Evolutionary conservation across 2,888 invertebrate species (phyloP).

Genomic region (Drosophila pegasa): DNA sequence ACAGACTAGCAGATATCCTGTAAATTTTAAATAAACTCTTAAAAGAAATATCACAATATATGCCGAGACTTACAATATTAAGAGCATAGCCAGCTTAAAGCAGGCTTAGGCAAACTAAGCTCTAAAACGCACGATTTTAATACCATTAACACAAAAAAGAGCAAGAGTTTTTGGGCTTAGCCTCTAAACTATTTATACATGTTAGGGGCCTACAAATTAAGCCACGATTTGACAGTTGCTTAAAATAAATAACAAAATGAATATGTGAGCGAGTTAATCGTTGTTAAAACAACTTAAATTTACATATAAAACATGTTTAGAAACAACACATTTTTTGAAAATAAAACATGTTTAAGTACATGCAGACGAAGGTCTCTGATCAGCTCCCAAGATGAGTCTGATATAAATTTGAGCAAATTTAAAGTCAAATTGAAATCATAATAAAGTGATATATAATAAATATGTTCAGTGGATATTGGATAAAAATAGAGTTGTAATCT

Average conservation of each 20-base stretch:
- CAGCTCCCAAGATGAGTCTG: background rate
- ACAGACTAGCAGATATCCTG: background rate
- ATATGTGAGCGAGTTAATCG: background rate
- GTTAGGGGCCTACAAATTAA: background rate
- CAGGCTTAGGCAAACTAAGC: too few species aligned
- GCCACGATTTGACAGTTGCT: background rate
- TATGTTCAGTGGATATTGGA: background rate
- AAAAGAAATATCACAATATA: background rate
- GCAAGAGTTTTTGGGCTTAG: background rate
- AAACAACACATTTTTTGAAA: background rate
- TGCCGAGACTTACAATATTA: background rate
- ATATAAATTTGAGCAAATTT: background rate
- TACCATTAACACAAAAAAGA: background rate
- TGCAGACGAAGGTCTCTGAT: background rate
- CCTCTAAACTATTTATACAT: too few species aligned
- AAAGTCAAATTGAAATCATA: background rate
- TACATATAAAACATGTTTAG: background rate
- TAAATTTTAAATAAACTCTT: background rate
- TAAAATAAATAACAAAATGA: background rate
- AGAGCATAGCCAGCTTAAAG: too few species aligned
- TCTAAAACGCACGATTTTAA: too few species aligned
- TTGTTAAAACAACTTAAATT: constrained; percentile 1
- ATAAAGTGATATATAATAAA: background rate
- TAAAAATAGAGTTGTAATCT: background rate
- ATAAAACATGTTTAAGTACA: constrained; percentile 5